Base-by-base conservation (phyloP, 2,888 invertebrate genomes). In the Zelleria hepariella region DNA sequence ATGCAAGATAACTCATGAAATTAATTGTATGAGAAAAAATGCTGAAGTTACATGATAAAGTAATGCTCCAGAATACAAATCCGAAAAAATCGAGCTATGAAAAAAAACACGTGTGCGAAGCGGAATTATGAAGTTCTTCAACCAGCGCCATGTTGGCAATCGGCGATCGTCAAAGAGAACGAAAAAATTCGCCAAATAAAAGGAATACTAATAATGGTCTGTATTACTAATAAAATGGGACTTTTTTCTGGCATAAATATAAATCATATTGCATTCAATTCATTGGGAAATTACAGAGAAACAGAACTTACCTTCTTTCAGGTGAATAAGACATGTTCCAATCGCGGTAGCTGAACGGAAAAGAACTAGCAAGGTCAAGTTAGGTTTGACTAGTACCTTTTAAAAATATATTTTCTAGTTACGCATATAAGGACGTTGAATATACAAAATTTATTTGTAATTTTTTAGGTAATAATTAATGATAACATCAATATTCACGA, bases 291-390 rank as follows among this genome's bases (percentile, higher is more conserved):
- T 67, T 71, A 69, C 63, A 67, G 67, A 73, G 68, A 80, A 81
- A 76, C 77, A 74, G 73, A 76, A 91, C 93, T 94, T 93, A 94
- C 94, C 94, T 93, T 92, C 93, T 91, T 90, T 94, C 94, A 86
- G 92, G 89, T 84, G 92, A 91, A 92, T 91, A 93, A 89, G 94
- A 94, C 94, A 94, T 94, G 93, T 93, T 94, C 91, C 91, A 92
- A 92, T 92, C 91, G 91, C 91, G 91, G 91, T 92, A 90, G 92
- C 91, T 91, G 91, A 92, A 92, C 92, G 92, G 92, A 93, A 94
- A 94, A 92, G 89, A 88, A 86, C 87, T 86, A 79, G 77, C 84
- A 87, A 88, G 88, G 88, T 88, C 88, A 88, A 88, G 86, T 86
- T 91, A 86, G 89, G 90, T 82, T 74, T 82, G 57, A 77, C 71